These are phyloP conservation scores for Dendrocincla tyrannina DNA, from an alignment of 2,797 vertebrate species.

Conservation along the genomic window DNA sequence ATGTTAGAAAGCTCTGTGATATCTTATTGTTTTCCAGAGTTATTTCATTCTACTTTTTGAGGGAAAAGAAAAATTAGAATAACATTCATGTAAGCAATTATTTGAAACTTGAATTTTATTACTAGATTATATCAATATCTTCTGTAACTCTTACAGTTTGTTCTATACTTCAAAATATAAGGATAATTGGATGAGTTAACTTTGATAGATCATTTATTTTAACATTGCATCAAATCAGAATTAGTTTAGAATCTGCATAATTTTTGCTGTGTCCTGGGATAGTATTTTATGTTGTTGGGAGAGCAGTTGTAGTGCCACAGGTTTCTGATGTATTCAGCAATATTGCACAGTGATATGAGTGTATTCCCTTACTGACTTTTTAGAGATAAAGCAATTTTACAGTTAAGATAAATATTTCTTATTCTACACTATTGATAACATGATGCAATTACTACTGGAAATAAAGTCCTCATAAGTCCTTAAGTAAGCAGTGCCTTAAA, in stretches of 20 bases:
- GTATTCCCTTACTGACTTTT: background rate
- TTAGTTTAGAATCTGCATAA: background rate
- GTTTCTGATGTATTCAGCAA: background rate
- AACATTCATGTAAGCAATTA: background rate
- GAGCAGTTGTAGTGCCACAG: background rate
- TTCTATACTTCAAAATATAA: background rate
- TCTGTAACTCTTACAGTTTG: background rate
- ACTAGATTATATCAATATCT: background rate
- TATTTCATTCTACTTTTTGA: background rate
- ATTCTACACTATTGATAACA: background rate
- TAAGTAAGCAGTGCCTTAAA: background rate
- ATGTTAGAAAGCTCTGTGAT: background rate
- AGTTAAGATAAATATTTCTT: background rate
- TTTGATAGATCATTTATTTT: background rate
- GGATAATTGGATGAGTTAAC: background rate
- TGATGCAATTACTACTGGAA: background rate
- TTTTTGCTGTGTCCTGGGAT: slow-evolving; percentile 32
- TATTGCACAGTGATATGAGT: background rate
- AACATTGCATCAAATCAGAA: background rate
- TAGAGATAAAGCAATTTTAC: background rate
- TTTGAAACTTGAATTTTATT: background rate
- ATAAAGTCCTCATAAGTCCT: background rate
- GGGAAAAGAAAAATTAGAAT: background rate
- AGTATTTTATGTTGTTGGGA: background rate
- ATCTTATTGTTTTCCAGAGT: background rate